Percentiles rank a stretch among this genome's conserved stretches.
Conservation (phyloP, 2,797 vertebrate genomes). For the Danio albolineatus region DNA sequence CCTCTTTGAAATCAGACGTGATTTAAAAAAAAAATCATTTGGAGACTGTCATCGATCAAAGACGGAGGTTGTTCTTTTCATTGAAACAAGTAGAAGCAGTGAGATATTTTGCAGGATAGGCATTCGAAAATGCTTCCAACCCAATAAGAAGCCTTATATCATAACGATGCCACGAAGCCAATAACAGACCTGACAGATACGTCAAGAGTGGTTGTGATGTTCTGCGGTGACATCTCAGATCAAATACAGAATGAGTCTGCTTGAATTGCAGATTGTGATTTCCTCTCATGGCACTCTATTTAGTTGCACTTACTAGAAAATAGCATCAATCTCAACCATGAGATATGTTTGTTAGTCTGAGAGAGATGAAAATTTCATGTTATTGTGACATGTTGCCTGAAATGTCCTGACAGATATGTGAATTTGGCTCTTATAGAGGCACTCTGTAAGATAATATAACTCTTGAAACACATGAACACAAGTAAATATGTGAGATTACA, state of each 20-base stretch:
- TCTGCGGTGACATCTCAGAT: constrained; percentile 46
- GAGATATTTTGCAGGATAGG: constrained; percentile 15
- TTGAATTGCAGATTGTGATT: constrained; percentile 57
- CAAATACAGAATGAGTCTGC: constrained; percentile 34
- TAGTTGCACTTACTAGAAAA: constrained; percentile 52
- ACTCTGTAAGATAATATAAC: constrained; percentile 16
- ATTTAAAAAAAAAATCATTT: constrained; percentile 10
- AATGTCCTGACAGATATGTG: background rate
- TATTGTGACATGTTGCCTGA: background rate
- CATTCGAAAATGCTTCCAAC: constrained; percentile 15
- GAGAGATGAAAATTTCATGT: constrained; percentile 37
- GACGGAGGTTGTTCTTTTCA: constrained; percentile 8
- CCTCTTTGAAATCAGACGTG: constrained; percentile 12
- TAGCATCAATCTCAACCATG: constrained; percentile 31
- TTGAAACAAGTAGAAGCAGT: background rate
- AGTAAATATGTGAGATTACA: constrained; percentile 16
- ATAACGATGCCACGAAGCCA: constrained; percentile 41
- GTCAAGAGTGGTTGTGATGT: constrained; percentile 48
- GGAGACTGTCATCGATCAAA: constrained; percentile 34
- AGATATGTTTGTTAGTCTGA: constrained; percentile 17
- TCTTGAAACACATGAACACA: constrained; percentile 20
- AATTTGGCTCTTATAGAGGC: constrained; percentile 9
- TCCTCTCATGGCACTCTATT: constrained; percentile 43
- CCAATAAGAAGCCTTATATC: constrained; percentile 34
- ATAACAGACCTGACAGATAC: constrained; percentile 48